These are phyloP conservation scores for Xylocopa sonorina DNA, from an alignment of 1,140 invertebrate genomes.

Conservation along the genomic window DNA sequence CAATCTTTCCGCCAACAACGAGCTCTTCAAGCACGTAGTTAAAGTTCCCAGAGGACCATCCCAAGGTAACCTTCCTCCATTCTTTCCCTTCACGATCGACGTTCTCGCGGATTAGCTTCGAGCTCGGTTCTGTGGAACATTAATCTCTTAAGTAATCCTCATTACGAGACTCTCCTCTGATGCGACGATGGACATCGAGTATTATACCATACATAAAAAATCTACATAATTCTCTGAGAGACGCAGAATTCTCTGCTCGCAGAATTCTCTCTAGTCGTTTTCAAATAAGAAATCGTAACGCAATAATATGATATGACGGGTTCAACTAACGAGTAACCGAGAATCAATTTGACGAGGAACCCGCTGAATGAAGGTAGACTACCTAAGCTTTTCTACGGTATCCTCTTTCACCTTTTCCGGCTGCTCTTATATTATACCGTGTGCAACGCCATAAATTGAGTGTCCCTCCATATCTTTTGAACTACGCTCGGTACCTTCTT, in stretches of 20 bases:
- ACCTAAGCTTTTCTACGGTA: not conserved
- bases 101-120: not conserved
- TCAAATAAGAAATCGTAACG: not conserved
- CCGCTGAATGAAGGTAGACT: not conserved
- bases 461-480: not conserved
- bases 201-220: too few relatives aligned
- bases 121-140: not conserved
- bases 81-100: not conserved
- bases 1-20: constrained; percentile 9
- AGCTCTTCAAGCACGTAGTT: not conserved
- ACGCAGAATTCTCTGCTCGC: too few relatives aligned
- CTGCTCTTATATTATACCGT: constrained; percentile 7
- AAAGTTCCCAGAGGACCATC: not conserved
- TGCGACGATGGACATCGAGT: not conserved
- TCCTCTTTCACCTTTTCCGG: not conserved
- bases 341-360: not conserved
- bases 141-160: not conserved
- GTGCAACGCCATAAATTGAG: constrained; percentile 21
- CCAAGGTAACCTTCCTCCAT: not conserved
- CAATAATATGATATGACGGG: too few relatives aligned
- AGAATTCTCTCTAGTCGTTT: too few relatives aligned
- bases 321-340: too few relatives aligned
- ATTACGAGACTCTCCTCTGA: not conserved
- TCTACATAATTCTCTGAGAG: too few relatives aligned
- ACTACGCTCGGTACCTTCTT: not conserved